phyloP scores from a whole-genome alignment of 23 tunicate genomes.

The Botrylloides violaceus region DNA sequence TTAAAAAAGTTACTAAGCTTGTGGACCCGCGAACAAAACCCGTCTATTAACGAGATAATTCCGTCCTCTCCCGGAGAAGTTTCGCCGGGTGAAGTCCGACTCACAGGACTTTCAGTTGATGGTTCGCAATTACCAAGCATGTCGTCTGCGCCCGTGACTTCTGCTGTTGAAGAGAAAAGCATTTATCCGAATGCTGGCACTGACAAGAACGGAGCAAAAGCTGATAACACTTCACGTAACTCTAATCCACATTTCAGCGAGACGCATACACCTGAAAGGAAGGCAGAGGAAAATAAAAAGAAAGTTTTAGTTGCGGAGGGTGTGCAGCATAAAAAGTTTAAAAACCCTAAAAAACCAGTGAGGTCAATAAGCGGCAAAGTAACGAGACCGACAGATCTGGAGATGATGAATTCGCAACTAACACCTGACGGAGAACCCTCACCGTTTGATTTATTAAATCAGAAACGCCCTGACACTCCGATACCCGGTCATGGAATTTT shows the following conservation, averaged over 20 bases:
- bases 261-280: not conserved
- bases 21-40: constrained; percentile 7
- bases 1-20: constrained; percentile 7
- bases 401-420: not conserved
- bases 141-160: too few relatives aligned
- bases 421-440: too few relatives aligned
- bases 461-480: not conserved
- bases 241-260: constrained; percentile 24
- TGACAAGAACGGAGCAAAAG: not conserved
- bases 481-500: not conserved
- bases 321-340: not conserved
- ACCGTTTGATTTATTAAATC: too few relatives aligned
- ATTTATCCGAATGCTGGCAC: not conserved
- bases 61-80: constrained; percentile 5
- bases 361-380: not conserved
- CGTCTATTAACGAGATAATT: not conserved
- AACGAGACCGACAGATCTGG: not conserved
- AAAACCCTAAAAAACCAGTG: not conserved
- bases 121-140: not conserved
- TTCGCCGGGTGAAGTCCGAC: constrained; percentile 19
- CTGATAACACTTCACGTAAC: constrained; percentile 2
- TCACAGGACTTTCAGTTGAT: constrained; percentile 11
- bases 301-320: not conserved
- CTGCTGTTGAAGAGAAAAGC: too few relatives aligned
- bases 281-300: not conserved